These are phyloP conservation scores for Emydura subglobosa DNA, from an alignment of 2,113 vertebrate genomes.

Conservation along the genomic window DNA sequence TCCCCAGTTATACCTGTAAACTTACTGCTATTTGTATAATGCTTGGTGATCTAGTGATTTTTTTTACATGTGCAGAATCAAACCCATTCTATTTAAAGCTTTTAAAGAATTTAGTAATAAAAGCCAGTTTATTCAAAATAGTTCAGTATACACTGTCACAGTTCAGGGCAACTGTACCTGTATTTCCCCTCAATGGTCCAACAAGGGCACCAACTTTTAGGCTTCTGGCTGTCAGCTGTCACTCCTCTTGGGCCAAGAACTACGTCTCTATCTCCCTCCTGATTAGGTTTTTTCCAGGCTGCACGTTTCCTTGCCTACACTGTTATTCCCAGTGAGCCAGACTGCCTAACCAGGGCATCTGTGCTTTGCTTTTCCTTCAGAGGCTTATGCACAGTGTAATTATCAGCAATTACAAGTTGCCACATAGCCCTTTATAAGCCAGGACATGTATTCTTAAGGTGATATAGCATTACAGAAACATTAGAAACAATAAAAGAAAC, in stretches of 20 bases:
- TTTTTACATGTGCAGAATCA: neutral
- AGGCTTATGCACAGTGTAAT: neutral
- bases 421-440: neutral
- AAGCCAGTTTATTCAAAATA: neutral
- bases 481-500: neutral
- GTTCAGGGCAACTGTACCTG: neutral
- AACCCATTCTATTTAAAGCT: neutral
- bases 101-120: neutral
- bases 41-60: neutral
- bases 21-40: neutral
- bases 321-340: neutral
- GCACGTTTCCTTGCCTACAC: neutral
- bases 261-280: neutral
- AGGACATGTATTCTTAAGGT: neutral
- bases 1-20: neutral
- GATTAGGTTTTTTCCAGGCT: neutral
- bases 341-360: neutral
- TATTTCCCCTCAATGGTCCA: neutral
- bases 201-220: neutral
- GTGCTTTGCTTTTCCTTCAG: neutral
- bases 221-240: neutral
- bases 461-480: neutral
- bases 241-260: neutral
- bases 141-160: neutral
- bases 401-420: neutral